Evolutionary conservation across 2,888 invertebrate species (phyloP).

Genomic region (Ganaspis brasiliensis): DNA sequence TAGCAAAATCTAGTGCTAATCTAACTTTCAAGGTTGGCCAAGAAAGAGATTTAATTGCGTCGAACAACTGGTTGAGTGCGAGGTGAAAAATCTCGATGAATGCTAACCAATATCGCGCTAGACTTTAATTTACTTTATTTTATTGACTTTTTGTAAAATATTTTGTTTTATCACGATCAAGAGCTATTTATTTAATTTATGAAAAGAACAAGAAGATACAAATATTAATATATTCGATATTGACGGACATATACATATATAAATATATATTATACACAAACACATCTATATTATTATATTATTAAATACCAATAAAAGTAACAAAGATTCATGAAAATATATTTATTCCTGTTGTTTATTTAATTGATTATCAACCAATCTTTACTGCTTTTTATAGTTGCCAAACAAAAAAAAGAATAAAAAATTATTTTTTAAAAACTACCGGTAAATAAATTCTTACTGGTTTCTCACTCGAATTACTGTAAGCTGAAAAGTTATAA

Average conservation of each 20-base stretch:
- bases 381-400: too few relatives aligned
- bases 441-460: too few relatives aligned
- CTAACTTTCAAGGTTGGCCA: conserved; percentile 22
- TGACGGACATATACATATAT: conserved; percentile 70
- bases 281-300: conserved; percentile 69
- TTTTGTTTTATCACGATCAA: conserved; percentile 76
- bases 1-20: conserved; percentile 36
- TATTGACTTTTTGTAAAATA: conserved; percentile 79
- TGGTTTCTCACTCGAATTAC: too few relatives aligned
- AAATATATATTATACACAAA: conserved; percentile 54
- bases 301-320: conserved; percentile 74
- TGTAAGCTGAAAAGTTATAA: too few relatives aligned
- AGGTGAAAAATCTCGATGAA: neutral
- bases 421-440: too few relatives aligned
- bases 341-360: conserved; percentile 25
- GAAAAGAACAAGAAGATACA: conserved; percentile 69
- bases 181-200: conserved; percentile 79
- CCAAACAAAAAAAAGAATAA: too few relatives aligned
- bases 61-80: neutral
- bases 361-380: neutral
- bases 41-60: neutral
- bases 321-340: conserved; percentile 66
- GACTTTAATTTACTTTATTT: conserved; percentile 17
- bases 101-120: conserved; percentile 7
- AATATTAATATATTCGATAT: conserved; percentile 78